A percentile compares a stretch with the other conserved stretches of the same genome.
Evolutionary conservation across 2,113 vertebrate species (phyloP).

Genomic region (Narcine bancroftii): DNA sequence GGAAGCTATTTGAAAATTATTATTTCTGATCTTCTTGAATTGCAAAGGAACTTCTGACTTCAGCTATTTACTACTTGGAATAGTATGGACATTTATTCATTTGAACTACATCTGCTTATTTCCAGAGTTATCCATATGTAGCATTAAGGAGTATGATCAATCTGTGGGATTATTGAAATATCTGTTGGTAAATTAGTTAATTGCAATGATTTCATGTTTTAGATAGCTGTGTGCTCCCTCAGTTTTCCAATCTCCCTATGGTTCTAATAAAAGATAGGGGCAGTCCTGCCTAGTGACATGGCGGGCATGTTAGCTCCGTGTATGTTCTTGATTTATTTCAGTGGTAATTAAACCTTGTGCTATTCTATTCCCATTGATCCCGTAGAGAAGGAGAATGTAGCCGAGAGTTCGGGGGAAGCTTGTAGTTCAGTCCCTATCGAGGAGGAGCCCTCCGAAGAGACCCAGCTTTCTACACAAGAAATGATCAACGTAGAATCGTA

Average conservation of each 20-base stretch:
- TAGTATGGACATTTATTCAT: conserved; percentile 4
- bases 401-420: conserved; percentile 86
- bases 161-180: conserved; percentile 3
- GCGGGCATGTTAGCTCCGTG: conserved; percentile 86
- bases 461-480: conserved; percentile 74
- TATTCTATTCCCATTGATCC: conserved; percentile 99
- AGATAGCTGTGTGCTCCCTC: conserved; percentile 50
- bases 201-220: conserved; percentile 17
- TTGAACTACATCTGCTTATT: conserved; percentile 22
- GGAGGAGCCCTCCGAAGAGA: conserved; percentile 71
- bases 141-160: not conserved
- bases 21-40: conserved; percentile 32
- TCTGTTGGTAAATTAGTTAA: conserved; percentile 32
- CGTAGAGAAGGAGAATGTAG: conserved; percentile 99
- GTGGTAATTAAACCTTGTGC: conserved; percentile 99
- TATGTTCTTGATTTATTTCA: conserved; percentile 96
- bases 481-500: conserved; percentile 62
- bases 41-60: conserved; percentile 21
- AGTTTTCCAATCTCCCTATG: conserved; percentile 71
- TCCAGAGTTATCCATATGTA: conserved; percentile 12
- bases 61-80: conserved; percentile 27
- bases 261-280: conserved; percentile 68
- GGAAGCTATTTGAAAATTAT: conserved; percentile 30
- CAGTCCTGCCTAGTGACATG: conserved; percentile 52
- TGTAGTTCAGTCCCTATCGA: conserved; percentile 96